Conservation (phyloP, 2,113 vertebrate species). For the Cyphomyrus discorhynchus region DNA sequence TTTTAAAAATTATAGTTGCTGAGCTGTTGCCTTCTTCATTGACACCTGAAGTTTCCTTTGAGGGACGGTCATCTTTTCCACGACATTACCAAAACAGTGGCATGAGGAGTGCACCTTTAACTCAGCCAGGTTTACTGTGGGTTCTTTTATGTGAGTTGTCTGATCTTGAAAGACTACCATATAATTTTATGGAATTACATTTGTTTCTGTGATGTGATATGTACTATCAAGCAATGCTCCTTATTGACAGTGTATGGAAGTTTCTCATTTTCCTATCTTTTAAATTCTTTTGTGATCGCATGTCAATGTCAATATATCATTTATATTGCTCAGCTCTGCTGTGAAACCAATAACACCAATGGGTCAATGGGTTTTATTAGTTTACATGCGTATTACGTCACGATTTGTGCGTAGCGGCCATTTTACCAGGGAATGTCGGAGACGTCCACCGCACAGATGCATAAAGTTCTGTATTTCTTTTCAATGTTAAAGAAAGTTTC, state of each 20-base stretch:
- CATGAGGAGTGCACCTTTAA: not conserved
- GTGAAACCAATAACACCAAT: not conserved
- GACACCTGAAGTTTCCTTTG: not conserved
- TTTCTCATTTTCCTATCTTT: not conserved
- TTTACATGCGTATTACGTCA: too few species aligned
- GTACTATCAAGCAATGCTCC: too few species aligned
- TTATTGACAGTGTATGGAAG: not conserved
- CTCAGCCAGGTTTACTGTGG: too few species aligned
- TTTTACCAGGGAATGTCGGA: too few species aligned
- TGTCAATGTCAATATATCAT: too few species aligned
- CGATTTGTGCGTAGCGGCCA: too few species aligned
- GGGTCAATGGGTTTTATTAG: not conserved
- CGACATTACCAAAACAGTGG: not conserved
- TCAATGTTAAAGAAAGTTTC: too few species aligned
- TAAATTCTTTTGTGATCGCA: too few species aligned
- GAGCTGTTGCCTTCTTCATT: not conserved
- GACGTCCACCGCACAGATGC: too few species aligned
- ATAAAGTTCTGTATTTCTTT: too few species aligned
- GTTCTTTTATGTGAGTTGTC: not conserved
- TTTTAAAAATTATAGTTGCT: not conserved
- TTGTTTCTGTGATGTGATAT: not conserved
- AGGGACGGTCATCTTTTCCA: not conserved
- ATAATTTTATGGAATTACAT: not conserved
- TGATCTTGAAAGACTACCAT: not conserved
- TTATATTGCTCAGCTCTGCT: not conserved